Percentiles rank a stretch among this genome's conserved stretches.
These are phyloP conservation scores for Mesopsocus fuscifrons DNA, from an alignment of 2,888 invertebrate genomes.

Conservation along the genomic window DNA sequence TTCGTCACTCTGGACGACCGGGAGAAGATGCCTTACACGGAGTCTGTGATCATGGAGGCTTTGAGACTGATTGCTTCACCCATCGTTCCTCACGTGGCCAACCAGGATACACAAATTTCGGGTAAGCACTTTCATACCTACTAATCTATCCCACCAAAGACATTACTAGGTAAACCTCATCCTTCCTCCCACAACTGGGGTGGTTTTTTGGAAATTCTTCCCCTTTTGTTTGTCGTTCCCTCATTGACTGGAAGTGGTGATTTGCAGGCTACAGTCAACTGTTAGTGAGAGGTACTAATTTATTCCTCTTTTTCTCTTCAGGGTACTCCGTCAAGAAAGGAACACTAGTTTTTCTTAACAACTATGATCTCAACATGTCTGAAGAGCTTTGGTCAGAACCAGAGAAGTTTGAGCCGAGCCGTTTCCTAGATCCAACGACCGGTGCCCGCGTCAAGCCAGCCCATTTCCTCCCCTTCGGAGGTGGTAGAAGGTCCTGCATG, in stretches of 20 bases:
- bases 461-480: slow-evolving; percentile 44
- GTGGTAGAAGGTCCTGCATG: slow-evolving; percentile 44
- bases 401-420: slow-evolving; percentile 35
- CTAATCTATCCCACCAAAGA: too few relatives aligned
- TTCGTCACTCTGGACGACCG: slow-evolving; percentile 27
- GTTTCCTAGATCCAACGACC: slow-evolving; percentile 32
- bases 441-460: slow-evolving; percentile 38
- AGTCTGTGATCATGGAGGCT: slow-evolving; percentile 38
- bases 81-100: slow-evolving; percentile 46
- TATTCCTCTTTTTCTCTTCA: slow-evolving; percentile 22
- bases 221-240: too few relatives aligned
- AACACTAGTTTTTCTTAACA: slow-evolving; percentile 44
- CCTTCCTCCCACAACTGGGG: too few relatives aligned
- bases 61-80: slow-evolving; percentile 43
- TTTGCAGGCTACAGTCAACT: too few relatives aligned
- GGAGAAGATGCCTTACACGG: slow-evolving; percentile 34
- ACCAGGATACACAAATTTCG: slow-evolving; percentile 36
- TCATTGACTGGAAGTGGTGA: too few relatives aligned
- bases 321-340: slow-evolving; percentile 39
- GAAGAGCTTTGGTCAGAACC: slow-evolving; percentile 39
- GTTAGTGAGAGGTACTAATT: too few relatives aligned
- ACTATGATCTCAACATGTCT: slow-evolving; percentile 44
- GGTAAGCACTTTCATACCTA: slow-evolving; percentile 28
- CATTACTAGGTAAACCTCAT: too few relatives aligned
- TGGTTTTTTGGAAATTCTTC: too few relatives aligned